Conservation (phyloP, 92 coral and sea anemone species). For the Palythoa grandiflora region DNA sequence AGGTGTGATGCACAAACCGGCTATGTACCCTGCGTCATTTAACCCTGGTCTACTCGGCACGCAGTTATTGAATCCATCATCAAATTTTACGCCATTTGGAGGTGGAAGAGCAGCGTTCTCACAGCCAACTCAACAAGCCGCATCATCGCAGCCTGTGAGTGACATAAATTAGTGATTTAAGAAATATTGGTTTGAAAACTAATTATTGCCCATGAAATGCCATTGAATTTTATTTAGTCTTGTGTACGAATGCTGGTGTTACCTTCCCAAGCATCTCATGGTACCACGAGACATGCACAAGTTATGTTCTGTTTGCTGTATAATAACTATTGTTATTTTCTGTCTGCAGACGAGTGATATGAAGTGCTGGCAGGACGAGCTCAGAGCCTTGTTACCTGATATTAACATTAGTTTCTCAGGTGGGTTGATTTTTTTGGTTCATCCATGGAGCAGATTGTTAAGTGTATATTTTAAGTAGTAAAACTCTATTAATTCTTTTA, state of each 20-base stretch:
- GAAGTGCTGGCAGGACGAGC: slow-evolving; percentile 94
- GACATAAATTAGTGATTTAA: not conserved
- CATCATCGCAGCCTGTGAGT: slow-evolving; percentile 19
- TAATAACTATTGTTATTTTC: not conserved
- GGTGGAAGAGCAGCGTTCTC: not conserved
- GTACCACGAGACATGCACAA: too few relatives aligned
- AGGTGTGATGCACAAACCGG: slow-evolving; percentile 55
- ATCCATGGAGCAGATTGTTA: not conserved
- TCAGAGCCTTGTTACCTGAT: slow-evolving; percentile 94
- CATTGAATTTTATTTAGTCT: too few relatives aligned
- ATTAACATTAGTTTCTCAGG: slow-evolving; percentile 98
- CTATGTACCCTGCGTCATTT: slow-evolving; percentile 35
- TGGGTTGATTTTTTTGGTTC: slow-evolving; percentile 8
- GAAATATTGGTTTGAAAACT: too few relatives aligned
- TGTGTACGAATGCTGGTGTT: too few relatives aligned
- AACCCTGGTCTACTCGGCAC: slow-evolving; percentile 47
- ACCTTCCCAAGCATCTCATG: too few relatives aligned
- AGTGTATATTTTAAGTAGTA: too few relatives aligned
- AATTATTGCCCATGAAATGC: not conserved
- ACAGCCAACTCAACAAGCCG: slow-evolving; percentile 17
- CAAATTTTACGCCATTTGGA: slow-evolving; percentile 29
- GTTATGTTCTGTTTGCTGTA: too few relatives aligned
- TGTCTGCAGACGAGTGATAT: slow-evolving; percentile 63
- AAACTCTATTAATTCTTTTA: not conserved
- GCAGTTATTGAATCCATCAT: slow-evolving; percentile 24